Conservation (phyloP, 2,113 vertebrate species). For the Gallinago paraguaiae region DNA sequence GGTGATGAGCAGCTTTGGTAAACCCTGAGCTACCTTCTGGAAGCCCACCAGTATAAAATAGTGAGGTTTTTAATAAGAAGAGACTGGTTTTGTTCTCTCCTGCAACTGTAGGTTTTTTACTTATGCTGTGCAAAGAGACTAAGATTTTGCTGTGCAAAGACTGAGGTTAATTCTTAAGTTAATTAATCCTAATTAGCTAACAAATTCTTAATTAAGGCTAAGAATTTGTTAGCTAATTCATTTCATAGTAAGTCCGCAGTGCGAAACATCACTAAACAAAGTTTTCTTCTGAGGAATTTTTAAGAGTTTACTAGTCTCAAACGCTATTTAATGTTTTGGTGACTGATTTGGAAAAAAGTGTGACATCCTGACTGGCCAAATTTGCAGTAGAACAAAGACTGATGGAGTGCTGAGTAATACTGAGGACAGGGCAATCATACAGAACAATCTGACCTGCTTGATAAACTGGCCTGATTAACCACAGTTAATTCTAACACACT, state of each 20-base stretch:
- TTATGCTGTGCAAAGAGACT: background rate
- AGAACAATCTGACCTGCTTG: background rate
- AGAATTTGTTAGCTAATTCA: background rate
- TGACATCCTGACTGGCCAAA: background rate
- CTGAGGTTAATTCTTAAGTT: background rate
- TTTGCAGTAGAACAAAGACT: background rate
- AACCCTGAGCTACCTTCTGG: background rate
- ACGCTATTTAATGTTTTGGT: background rate
- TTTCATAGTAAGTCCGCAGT: background rate
- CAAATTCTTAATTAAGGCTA: background rate
- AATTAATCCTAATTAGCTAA: too few species aligned
- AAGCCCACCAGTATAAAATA: background rate
- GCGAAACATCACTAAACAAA: background rate
- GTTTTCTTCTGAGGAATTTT: background rate
- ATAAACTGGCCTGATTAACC: background rate
- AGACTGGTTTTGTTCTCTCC: background rate
- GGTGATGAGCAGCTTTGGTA: background rate
- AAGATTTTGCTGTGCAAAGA: background rate
- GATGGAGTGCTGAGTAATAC: background rate
- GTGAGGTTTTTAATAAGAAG: background rate
- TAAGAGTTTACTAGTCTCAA: background rate
- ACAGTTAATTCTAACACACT: background rate
- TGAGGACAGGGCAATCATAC: background rate
- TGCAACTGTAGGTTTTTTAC: background rate
- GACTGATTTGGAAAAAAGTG: background rate